These are phyloP conservation scores for Brachionus rubens DNA, from an alignment of 1,140 invertebrate genomes.

Conservation along the genomic window DNA sequence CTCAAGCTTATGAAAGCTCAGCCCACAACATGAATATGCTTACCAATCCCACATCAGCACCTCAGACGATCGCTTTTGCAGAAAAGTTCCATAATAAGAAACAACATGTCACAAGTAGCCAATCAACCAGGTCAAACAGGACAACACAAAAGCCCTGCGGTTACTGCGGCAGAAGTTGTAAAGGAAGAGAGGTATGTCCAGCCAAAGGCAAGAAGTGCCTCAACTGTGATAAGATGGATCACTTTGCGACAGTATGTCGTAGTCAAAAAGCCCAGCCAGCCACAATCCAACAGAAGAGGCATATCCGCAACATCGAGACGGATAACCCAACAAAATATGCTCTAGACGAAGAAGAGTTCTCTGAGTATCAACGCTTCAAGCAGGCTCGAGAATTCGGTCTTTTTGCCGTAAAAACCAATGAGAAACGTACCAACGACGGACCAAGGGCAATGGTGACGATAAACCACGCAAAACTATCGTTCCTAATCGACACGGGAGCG, in stretches of 20 bases:
- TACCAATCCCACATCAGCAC: background rate
- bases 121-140: background rate
- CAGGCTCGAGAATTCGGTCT: background rate
- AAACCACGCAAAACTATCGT: background rate
- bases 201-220: slow-evolving; percentile 2
- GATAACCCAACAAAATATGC: background rate
- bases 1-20: too few species aligned
- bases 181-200: background rate
- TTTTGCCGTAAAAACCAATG: background rate
- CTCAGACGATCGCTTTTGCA: background rate
- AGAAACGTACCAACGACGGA: background rate
- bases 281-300: background rate
- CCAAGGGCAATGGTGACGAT: background rate
- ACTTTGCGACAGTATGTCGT: background rate
- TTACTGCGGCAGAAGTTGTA: too few species aligned
- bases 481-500: background rate
- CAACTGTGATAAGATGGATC: background rate
- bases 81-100: background rate
- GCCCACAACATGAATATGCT: too few species aligned
- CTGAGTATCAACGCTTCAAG: background rate
- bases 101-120: background rate
- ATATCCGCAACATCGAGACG: background rate
- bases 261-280: background rate
- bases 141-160: background rate
- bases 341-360: background rate